Percentiles rank a stretch among this genome's conserved stretches.
These are phyloP conservation scores for Scyliorhinus canicula DNA, from an alignment of 2,797 vertebrate genomes.

Conservation along the genomic window DNA sequence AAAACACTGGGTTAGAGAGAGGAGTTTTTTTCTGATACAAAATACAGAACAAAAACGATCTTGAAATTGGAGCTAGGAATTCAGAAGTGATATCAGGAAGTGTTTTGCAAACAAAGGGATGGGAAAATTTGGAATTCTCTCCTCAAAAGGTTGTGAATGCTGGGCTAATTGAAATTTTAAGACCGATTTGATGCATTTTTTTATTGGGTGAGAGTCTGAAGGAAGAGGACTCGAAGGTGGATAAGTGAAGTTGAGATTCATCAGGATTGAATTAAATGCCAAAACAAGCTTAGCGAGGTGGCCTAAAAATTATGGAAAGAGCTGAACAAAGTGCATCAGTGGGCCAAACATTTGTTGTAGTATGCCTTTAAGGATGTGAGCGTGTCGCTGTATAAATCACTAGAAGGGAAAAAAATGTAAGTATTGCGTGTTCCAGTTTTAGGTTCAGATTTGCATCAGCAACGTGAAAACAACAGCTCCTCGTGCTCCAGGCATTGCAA, in stretches of 20 bases:
- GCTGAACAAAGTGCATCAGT: neutral
- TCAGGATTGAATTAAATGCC: neutral
- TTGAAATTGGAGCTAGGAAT: neutral
- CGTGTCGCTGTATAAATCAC: too few species aligned
- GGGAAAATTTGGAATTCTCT: neutral
- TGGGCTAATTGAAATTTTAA: neutral
- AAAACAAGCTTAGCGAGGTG: neutral
- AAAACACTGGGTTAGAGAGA: neutral
- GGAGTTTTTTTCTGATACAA: too few species aligned
- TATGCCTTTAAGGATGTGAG: too few species aligned
- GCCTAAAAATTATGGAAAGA: neutral
- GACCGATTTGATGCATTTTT: neutral
- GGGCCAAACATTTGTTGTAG: neutral
- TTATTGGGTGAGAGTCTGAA: neutral
- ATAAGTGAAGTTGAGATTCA: neutral
- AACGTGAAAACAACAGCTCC: too few species aligned
- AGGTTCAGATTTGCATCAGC: too few species aligned
- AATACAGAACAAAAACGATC: too few species aligned
- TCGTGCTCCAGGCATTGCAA: too few species aligned
- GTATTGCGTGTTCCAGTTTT: too few species aligned
- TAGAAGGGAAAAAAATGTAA: too few species aligned
- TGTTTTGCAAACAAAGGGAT: neutral
- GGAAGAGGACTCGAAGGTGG: neutral
- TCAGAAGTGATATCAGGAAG: neutral
- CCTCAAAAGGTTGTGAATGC: neutral